Percentiles rank a stretch among this genome's conserved stretches.
Conservation (phyloP, 2,113 vertebrate species). For the Pseudopodoces humilis region DNA sequence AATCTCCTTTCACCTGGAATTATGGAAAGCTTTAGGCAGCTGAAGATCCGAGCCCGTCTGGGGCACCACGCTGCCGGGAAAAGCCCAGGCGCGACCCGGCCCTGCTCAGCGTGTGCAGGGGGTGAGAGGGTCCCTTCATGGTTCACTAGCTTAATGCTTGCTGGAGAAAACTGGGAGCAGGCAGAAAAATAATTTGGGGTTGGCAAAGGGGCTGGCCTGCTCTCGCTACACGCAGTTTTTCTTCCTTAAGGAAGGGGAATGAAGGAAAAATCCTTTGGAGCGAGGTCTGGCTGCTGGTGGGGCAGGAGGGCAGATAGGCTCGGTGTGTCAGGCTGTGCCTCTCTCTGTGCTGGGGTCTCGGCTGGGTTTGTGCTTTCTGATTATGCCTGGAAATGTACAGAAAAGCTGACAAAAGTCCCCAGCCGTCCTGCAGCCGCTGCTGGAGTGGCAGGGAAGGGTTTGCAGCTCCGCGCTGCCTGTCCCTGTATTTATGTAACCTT, state of each 20-base stretch:
- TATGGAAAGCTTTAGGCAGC: not conserved
- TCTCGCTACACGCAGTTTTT: not conserved
- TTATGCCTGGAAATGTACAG: not conserved
- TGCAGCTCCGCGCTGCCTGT: not conserved
- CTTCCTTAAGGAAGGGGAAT: not conserved
- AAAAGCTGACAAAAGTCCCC: not conserved
- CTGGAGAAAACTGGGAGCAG: not conserved
- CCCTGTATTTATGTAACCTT: conserved; percentile 13
- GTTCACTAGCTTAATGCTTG: not conserved
- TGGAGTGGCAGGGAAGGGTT: not conserved
- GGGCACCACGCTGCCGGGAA: not conserved
- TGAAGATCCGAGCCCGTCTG: not conserved
- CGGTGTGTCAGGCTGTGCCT: not conserved
- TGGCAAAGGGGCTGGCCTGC: not conserved
- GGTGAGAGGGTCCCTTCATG: conserved; percentile 9
- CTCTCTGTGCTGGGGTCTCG: not conserved
- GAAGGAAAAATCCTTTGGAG: not conserved
- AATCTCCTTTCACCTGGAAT: conserved; percentile 5
- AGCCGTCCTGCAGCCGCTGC: not conserved
- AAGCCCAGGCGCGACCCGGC: not conserved
- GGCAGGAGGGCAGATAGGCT: not conserved
- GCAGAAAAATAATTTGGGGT: not conserved
- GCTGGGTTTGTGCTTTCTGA: not conserved
- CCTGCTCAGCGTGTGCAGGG: not conserved
- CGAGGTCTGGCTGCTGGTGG: not conserved